Conservation (phyloP, 2,797 vertebrate genomes). For the Hemibagrus guttatus region DNA sequence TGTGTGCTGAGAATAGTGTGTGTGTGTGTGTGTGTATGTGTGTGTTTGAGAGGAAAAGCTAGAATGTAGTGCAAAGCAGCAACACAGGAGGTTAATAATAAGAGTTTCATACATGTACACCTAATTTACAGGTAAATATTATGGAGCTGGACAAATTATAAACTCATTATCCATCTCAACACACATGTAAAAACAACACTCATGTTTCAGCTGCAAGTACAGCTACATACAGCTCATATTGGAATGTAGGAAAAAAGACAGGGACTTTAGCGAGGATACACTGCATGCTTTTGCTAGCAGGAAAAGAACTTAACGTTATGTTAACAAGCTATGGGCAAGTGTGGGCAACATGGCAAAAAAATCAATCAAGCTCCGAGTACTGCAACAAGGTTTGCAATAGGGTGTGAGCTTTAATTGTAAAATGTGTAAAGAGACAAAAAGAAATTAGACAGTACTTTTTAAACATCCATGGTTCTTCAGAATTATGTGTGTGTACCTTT, state of each 20-base stretch:
- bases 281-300: neutral
- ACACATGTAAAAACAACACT: neutral
- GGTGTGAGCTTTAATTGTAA: neutral
- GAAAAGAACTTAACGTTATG: neutral
- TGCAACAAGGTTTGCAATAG: neutral
- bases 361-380: neutral
- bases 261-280: neutral
- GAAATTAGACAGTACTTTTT: neutral
- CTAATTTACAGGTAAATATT: neutral
- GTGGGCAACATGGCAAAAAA: no score
- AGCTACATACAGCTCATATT: neutral
- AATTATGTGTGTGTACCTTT: constrained; percentile 74
- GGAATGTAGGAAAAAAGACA: neutral
- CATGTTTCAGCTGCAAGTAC: neutral
- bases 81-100: neutral
- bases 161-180: neutral
- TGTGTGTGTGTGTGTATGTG: neutral
- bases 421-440: neutral
- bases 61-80: neutral
- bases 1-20: constrained; percentile 13
- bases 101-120: neutral
- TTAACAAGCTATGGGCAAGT: neutral
- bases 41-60: neutral
- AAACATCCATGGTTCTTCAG: neutral
- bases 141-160: neutral